Conservation (phyloP, 2,888 invertebrate genomes). For the Urechis unicinctus region DNA sequence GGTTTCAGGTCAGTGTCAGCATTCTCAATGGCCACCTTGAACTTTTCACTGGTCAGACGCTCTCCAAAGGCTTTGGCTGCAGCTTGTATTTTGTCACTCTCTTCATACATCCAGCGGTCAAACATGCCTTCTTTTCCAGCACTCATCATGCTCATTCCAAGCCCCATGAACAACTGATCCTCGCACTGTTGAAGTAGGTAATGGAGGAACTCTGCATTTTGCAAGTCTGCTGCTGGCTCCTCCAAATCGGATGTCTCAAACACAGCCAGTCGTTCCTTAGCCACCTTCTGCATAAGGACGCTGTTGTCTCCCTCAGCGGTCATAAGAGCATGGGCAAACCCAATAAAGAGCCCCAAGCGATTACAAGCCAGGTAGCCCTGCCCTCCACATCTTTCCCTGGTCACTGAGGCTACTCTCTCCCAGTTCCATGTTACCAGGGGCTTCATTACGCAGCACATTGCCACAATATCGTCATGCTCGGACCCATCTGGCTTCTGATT, state of each 20-base stretch:
- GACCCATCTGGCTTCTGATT: no score
- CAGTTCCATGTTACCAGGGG: constrained; percentile 25
- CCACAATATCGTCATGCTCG: constrained; percentile 26
- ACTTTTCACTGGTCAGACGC: constrained; percentile 22
- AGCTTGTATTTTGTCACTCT: constrained; percentile 24
- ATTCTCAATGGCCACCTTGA: constrained; percentile 12
- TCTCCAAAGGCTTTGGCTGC: constrained; percentile 23
- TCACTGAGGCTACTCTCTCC: constrained; percentile 18
- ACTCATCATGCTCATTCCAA: constrained; percentile 18
- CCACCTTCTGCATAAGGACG: constrained; percentile 30
- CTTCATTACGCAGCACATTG: constrained; percentile 30
- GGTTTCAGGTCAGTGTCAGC: constrained; percentile 17
- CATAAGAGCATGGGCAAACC: constrained; percentile 26
- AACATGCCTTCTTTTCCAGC: constrained; percentile 24
- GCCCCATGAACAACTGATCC: constrained; percentile 14
- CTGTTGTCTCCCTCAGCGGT: constrained; percentile 31
- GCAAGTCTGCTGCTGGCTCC: constrained; percentile 8
- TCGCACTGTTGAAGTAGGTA: constrained; percentile 19
- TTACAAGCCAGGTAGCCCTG: constrained; percentile 29
- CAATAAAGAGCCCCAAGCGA: constrained; percentile 25
- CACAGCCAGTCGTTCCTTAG: constrained; percentile 23
- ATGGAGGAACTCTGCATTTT: constrained; percentile 14
- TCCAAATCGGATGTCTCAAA: constrained; percentile 12
- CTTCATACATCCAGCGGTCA: constrained; percentile 28
- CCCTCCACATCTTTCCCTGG: constrained; percentile 28